Base-by-base conservation (phyloP, 2,113 vertebrate species). In the Romanogobio albipinnatus region DNA sequence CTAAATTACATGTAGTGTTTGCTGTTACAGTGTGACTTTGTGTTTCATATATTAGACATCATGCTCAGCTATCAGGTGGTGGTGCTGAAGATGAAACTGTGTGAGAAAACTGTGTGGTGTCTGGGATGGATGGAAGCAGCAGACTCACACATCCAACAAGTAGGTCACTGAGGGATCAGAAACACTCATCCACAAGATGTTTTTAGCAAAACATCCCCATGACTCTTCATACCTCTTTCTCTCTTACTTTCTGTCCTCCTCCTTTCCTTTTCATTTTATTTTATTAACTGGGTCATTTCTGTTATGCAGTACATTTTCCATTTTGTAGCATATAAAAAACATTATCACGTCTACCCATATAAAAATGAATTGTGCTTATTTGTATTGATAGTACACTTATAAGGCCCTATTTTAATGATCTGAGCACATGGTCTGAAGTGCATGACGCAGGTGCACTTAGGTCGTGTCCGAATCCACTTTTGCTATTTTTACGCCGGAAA, bases 171-270 rank as follows among this genome's bases (percentile, higher is more conserved):
- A 87, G 26, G 78, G 61, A 51, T 59, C 82, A 81, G 74, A 79
- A 58, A 74, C 82, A 53, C 47, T 83, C 77, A 53, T 71, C 70
- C 51, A 45, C 56, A 51, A 61, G 59, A 47, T 83, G 62, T 56
- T 87, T 19, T 73, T 24, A 80, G 85, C 87, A 77, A 81, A 84
- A 81, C 87, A 26, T 85, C 58, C 59, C 39, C 73, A 87, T 86
- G 85, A 81, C 81, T 90, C 58, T 59, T 73, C n/a, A 22, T 87
- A 83, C 66, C 4, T 45, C n/a, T 51, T 39, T 83, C 58, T 83
- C 5, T 79, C 9, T 51, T 11, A 61, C 66, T 80, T 8, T 76
- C 43, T 61, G 26, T 78, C 59, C 29, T 70, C 39, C 15, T 58
- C 39, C 33, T 1, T 11, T n/a, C 49, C 9, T 75, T 4, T 66